Evolutionary conservation across 2,888 invertebrate species (phyloP).

Genomic region (Cosmopolites sordidus): DNA sequence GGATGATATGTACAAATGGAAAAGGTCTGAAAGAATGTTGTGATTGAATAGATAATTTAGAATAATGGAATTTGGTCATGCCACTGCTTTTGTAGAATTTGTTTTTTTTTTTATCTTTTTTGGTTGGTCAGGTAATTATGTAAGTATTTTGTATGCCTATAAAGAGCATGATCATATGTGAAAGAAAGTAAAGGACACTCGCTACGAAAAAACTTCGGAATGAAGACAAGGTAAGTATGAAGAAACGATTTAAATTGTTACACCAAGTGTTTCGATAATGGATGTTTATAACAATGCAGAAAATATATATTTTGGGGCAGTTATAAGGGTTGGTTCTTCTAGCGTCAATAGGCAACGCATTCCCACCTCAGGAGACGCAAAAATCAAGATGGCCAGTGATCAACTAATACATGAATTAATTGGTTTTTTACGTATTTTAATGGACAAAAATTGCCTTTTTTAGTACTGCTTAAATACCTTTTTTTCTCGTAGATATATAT

Average conservation of each 20-base stretch:
- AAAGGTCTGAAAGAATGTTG: background rate
- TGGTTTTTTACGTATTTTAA: background rate
- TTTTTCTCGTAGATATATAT: background rate
- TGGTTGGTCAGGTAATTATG: constrained; percentile 22
- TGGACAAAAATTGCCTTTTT: background rate
- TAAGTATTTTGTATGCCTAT: constrained; percentile 12
- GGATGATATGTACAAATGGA: background rate
- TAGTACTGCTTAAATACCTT: background rate
- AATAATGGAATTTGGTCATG: constrained; percentile 14
- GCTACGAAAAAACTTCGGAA: too few species aligned
- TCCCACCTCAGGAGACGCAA: constrained; percentile 21
- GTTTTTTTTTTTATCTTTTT: constrained; percentile 6
- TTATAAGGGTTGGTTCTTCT: background rate
- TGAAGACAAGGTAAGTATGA: too few species aligned
- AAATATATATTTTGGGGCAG: background rate
- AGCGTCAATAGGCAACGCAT: background rate
- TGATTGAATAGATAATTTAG: constrained; percentile 3
- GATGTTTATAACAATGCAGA: background rate
- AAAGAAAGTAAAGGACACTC: too few species aligned
- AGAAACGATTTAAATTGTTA: too few species aligned
- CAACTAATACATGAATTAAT: constrained; percentile 25
- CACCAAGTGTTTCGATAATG: too few species aligned
- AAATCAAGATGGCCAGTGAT: constrained; percentile 10
- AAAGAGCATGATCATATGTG: constrained; percentile 19
- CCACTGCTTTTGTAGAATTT: constrained; percentile 22